A percentile compares a stretch with the other conserved stretches of the same genome.
Evolutionary conservation across 2,113 vertebrate genomes (phyloP).

Genomic region (Damaliscus lunatus): DNA sequence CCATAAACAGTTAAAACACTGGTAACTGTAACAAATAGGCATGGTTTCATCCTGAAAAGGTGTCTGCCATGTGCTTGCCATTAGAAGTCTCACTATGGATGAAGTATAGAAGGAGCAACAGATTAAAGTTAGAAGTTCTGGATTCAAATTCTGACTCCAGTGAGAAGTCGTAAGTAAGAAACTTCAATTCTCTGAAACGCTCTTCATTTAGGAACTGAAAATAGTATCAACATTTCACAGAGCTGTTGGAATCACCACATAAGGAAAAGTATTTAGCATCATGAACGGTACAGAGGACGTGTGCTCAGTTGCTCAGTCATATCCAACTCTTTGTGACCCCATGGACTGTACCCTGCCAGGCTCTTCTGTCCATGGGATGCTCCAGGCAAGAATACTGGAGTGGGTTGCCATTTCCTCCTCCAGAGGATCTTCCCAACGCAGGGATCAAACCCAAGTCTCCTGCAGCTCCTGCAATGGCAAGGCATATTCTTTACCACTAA

Average conservation of each 20-base stretch:
- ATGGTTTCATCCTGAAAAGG: background rate
- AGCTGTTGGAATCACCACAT: background rate
- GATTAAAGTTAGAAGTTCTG: background rate
- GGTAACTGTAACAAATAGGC: background rate
- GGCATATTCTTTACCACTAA: background rate
- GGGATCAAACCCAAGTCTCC: background rate
- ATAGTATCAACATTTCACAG: background rate
- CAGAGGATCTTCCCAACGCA: background rate
- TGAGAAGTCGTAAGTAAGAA: background rate
- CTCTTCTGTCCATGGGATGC: background rate
- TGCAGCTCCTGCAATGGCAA: background rate
- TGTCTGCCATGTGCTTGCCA: background rate
- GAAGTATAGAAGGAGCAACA: background rate
- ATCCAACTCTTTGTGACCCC: background rate
- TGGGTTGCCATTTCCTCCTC: background rate
- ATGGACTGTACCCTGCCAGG: background rate
- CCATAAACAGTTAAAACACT: background rate
- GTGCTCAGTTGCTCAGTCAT: background rate
- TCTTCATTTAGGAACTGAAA: background rate
- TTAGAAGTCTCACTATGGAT: background rate
- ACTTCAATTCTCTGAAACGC: background rate
- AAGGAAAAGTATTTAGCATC: background rate
- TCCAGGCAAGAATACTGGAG: background rate
- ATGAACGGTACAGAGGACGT: background rate
- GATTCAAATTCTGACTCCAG: background rate